Percentiles rank a stretch among this genome's conserved stretches.
Evolutionary conservation across 1,140 invertebrate genomes (phyloP).

Genomic region (Drosophila obscura): DNA sequence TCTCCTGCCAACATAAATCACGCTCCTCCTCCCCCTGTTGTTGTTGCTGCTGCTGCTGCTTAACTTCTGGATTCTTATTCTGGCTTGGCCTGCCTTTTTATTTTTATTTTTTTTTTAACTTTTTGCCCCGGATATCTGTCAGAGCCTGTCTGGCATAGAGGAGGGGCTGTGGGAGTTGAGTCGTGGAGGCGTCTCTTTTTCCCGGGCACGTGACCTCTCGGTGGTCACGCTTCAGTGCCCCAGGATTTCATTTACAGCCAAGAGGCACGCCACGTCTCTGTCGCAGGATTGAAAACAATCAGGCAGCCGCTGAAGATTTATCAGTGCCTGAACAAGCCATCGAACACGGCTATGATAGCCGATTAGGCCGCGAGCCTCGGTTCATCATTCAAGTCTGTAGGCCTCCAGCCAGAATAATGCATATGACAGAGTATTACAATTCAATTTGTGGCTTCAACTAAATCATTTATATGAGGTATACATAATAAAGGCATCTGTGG

Average conservation of each 20-base stretch:
- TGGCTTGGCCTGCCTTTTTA: not conserved
- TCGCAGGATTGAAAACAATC: slow-evolving; percentile 55
- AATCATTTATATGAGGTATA: no score
- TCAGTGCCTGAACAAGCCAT: slow-evolving; percentile 29
- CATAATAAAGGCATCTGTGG: no score
- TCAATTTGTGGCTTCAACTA: no score
- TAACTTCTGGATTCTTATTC: slow-evolving; percentile 35
- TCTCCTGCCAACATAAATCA: slow-evolving; percentile 70
- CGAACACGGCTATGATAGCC: slow-evolving; percentile 30
- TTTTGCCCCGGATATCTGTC: slow-evolving; percentile 62
- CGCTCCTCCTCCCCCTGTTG: slow-evolving; percentile 18
- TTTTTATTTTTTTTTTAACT: slow-evolving; percentile 55
- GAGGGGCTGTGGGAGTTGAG: not conserved
- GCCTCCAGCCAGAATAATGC: not conserved
- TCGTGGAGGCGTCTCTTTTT: slow-evolving; percentile 1
- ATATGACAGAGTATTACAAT: no score
- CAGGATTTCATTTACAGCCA: slow-evolving; percentile 63
- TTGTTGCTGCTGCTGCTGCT: slow-evolving; percentile 41
- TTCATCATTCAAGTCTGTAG: slow-evolving; percentile 14
- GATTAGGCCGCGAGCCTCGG: slow-evolving; percentile 24
- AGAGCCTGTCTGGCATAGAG: slow-evolving; percentile 16
- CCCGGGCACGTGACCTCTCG: slow-evolving; percentile 70
- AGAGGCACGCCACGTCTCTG: slow-evolving; percentile 48
- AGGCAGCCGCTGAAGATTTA: slow-evolving; percentile 35
- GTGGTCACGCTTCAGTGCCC: slow-evolving; percentile 59